Evolutionary conservation across 2,797 vertebrate genomes (phyloP), one percentile per base, ranked within the genome.

Genomic region (Ceyx erithaca): DNA sequence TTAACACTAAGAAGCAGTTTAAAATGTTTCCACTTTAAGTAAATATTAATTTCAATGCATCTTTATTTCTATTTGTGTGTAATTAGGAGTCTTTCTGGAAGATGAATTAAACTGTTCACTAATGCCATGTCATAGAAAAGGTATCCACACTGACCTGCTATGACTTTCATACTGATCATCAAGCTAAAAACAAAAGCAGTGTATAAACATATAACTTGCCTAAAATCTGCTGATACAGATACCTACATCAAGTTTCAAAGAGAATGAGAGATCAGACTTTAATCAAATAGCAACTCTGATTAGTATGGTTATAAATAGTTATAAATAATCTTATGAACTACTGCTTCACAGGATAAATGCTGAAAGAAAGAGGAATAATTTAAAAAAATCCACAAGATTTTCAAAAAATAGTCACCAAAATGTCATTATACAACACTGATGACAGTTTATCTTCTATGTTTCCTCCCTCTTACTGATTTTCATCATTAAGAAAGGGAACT

Each of bases 321-420:
- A 78, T 54, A 89, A 93, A 95, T 89, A 91, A 84, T 73, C 51
- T 85, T 5, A 3, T 48, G 51, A 96, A 68, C 83, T 91, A 86
- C n/a, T 89, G 76, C 68, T 91, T 96, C 57, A 91, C 30, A 81
- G 41, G 23, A 48, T 61, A 82, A 67, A 5, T 77, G 30, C 41
- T 68, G 51, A 85, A 78, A 68, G 48, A 33, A 89, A 58, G 54
- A 61, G 12, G 23, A 62, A 30, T 30, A 30, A 26, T 35, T 15
- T 5, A 4, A n/a, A 77, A 46, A 90, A 69, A 51, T 73, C 2
- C 59, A 67, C 10, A 76, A 58, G 43, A 85, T 90, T 93, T 92
- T 54, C 58, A 81, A 58, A 96, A 97, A 96, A 58, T 92, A 78
- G 90, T 93, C 96, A 96, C 16, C 83, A 66, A 92, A 85, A 93